Base-by-base conservation (phyloP, 2,888 invertebrate genomes). In the Dysmachus trigonus region DNA sequence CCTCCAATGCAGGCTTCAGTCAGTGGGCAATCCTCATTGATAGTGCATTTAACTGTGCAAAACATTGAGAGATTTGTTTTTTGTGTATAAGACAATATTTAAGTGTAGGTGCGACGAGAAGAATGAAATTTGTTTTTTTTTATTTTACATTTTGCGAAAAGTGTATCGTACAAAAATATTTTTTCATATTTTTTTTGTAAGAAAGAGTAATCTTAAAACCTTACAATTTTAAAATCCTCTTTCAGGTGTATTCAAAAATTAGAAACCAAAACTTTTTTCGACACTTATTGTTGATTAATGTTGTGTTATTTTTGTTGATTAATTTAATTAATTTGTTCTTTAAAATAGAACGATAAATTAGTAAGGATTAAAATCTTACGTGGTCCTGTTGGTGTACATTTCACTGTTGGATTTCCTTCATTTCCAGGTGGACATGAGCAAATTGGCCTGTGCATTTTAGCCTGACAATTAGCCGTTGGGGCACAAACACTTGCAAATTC, bases 1-100 rank as follows among this genome's bases (percentile, higher is more conserved):
- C 94, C 94, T 92, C 95, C 95, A 92, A 97, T 95, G 93, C 98
- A 98, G 91, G 96, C 96, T 93, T 97, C 97, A 88, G 96, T 96
- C 91, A 96, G 92, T 88, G 95, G 94, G 92, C 98, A 98, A 91
- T 98, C 97, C 91, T 95, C 95, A 93, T 98, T 96, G 91, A 94
- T 94, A 91, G 95, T 94, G 95, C 98, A 98, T 94, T 95, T 95
- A 93, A 95, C 97, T 97, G 93, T 85, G 87, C 87, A 87, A 87
- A 87, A 76, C 87, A 85, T 72, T 51, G 33, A 87, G 86, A 87
- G 79, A 73, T 31, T 73, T 79, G 10, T 71, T 13, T 51, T 62
- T 86, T 77, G 86, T 74, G 87, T 88, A 86, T 81, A 41, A 88
- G 82, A 87, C 71, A 87, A 82, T 47, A 51, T 53, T 71, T 31